Evolutionary conservation across 2,797 vertebrate genomes (phyloP).

Genomic region (Diplodus sargus): DNA sequence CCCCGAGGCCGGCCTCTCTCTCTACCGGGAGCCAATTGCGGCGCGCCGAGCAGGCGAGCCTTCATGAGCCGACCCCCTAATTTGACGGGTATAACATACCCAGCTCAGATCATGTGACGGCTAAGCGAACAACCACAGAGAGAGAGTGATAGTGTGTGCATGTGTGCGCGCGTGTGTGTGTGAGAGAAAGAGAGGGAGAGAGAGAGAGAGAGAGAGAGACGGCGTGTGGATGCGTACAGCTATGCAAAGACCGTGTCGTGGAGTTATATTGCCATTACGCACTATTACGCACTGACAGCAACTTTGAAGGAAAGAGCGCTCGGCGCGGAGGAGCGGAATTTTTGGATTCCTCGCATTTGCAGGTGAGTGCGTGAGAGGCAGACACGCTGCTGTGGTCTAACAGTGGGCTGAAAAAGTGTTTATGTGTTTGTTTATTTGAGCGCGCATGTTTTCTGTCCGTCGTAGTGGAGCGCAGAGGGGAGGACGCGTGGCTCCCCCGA

Average conservation of each 20-base stretch:
- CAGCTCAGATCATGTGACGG: constrained; percentile 82
- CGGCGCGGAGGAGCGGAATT: constrained; percentile 43
- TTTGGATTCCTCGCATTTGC: constrained; percentile 38
- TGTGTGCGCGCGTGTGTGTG: constrained; percentile 7
- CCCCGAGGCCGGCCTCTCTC: constrained; percentile 62
- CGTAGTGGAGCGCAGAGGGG: not conserved
- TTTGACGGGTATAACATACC: constrained; percentile 62
- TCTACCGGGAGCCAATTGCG: constrained; percentile 84
- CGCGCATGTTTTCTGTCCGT: not conserved
- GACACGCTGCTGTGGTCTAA: not conserved
- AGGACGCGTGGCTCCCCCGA: constrained; percentile 4
- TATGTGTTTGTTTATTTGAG: not conserved
- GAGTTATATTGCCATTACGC: constrained; percentile 70
- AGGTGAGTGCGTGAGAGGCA: constrained; percentile 58
- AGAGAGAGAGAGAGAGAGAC: constrained; percentile 26
- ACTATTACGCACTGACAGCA: constrained; percentile 70
- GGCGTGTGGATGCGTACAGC: constrained; percentile 37
- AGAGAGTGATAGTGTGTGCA: constrained; percentile 9
- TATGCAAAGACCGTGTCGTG: constrained; percentile 61
- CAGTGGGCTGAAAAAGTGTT: not conserved
- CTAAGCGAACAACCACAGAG: constrained; percentile 70
- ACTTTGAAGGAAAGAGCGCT: constrained; percentile 52
- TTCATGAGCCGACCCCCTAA: constrained; percentile 86
- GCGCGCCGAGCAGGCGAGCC: constrained; percentile 89
- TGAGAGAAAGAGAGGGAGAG: not conserved